phyloP scores from a whole-genome alignment of 2,113 vertebrate genomes.

The Sterna hirundo region DNA sequence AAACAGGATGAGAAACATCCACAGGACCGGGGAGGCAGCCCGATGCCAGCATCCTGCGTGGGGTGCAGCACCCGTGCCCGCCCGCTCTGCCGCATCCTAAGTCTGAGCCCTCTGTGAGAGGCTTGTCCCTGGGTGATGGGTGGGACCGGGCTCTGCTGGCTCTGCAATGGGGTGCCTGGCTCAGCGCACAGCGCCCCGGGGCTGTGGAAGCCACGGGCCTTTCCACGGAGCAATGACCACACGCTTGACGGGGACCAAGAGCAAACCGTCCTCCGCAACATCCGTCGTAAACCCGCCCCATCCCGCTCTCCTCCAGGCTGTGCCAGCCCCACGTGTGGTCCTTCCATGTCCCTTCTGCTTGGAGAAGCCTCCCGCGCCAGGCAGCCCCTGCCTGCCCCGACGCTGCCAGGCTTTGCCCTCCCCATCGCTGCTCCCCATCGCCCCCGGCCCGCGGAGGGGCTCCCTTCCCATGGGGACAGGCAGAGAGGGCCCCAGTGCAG shows the following conservation, averaged over 20 bases:
- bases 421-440: neutral
- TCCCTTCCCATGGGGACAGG: neutral
- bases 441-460: neutral
- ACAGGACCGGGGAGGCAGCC: neutral
- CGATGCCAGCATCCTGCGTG: fast-evolving
- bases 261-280: neutral
- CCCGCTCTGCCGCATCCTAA: fast-evolving
- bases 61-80: neutral
- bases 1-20: neutral
- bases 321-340: neutral
- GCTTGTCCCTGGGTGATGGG: neutral
- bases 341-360: neutral
- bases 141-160: neutral
- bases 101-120: neutral
- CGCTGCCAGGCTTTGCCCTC: neutral
- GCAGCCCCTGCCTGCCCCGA: neutral
- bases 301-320: neutral
- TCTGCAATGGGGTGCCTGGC: neutral
- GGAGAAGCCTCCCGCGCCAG: neutral
- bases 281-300: neutral
- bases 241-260: fast-evolving
- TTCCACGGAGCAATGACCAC: fast-evolving
- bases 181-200: fast-evolving
- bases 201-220: neutral
- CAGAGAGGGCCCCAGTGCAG: neutral